These are phyloP conservation scores for Felis chaus DNA, from an alignment of 2,113 vertebrate genomes.

Conservation along the genomic window DNA sequence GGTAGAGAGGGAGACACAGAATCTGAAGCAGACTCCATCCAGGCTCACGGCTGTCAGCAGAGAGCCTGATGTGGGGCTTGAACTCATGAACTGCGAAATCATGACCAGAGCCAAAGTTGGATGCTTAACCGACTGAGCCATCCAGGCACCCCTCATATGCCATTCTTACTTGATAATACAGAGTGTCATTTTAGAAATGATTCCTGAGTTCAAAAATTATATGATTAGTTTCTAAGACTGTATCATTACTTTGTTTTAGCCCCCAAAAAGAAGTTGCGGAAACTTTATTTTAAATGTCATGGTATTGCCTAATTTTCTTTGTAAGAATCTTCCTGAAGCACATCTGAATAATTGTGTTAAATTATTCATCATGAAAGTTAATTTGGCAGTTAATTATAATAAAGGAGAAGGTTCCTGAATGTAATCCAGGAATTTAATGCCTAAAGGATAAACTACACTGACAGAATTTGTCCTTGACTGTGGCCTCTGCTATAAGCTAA, in stretches of 20 bases:
- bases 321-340: constrained; percentile 57
- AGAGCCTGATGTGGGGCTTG: no score
- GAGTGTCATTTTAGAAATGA: not conserved
- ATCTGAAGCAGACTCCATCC: no score
- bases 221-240: not conserved
- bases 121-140: no score
- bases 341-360: constrained; percentile 60
- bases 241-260: constrained; percentile 24
- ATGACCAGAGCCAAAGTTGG: no score
- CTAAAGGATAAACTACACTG: constrained; percentile 54
- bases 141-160: not conserved
- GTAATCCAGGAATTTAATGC: constrained; percentile 18
- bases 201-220: constrained; percentile 42
- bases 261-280: constrained; percentile 4
- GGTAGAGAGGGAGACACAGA: no score
- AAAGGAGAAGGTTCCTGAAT: constrained; percentile 20
- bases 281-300: constrained; percentile 62
- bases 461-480: constrained; percentile 48
- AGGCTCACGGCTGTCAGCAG: no score
- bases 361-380: constrained; percentile 68
- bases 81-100: no score
- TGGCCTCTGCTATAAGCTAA: not conserved
- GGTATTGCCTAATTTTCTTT: constrained; percentile 53
- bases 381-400: constrained; percentile 74
- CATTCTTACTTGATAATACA: not conserved